Base-by-base conservation (phyloP, 92 coral and sea anemone species). In the Parazoanthus atlanticus region DNA sequence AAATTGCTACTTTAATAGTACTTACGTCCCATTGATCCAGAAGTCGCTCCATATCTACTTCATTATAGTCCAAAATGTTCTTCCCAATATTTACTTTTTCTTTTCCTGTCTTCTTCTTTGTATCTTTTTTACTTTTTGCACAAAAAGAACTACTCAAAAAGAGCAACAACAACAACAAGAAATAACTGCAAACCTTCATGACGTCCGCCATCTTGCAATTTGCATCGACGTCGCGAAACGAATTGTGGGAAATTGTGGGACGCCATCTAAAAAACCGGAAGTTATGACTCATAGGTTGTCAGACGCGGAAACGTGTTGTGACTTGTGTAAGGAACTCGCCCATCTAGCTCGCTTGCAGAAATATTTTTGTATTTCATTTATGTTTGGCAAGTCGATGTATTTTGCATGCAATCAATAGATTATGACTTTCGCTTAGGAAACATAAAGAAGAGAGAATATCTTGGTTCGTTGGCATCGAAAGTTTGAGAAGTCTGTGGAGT, bases 11-110 rank as follows among this genome's bases (percentile, higher is more conserved):
- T 0, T 0, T 80, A 33, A 17, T 15, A 13, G 2, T 33, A 89
- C 98, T 94, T 86, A 97, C 99, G 69, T 97, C 97, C 99, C 99
- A 97, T 71, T 97, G 99, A 88, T 97, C 99, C 41, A 94, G 86
- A 6, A 97, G 90, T 38, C 89, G 92, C 69, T 91, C 78, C 91
- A 97, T 80, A 90, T 97, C 99, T 6, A 94, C 93, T 86, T 97
- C 99, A 47, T 89, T 90, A 84, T 97, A 97, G 84, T 97, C 99
- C 84, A 97, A 46, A 25, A 95, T 84, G 84, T 93, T 81, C 84
- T 97, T 97, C 7, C 96, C 98, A 81, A 97, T 97, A 82, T 95
- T 97, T 25, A 67, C 64, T 88, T 89, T 89, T 76, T 91, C 92
- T 82, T 94, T 91, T 86, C 85, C 85, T 73, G 80, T 70, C 30